Percentiles rank a stretch among this genome's conserved stretches.
Evolutionary conservation across 2,797 vertebrate genomes (phyloP).

Genomic region (Mus spretus): DNA sequence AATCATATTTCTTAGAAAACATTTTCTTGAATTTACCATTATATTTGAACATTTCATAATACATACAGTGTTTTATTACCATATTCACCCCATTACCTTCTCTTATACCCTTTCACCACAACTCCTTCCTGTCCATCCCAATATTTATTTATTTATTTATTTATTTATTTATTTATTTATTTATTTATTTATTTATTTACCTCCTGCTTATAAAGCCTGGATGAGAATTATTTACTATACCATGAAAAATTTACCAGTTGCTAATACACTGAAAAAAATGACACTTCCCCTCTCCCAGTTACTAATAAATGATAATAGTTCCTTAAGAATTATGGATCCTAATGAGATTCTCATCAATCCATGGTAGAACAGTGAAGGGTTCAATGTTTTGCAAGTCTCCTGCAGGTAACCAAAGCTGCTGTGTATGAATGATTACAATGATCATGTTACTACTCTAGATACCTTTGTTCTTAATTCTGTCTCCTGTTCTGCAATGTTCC

Average conservation of each 20-base stretch:
- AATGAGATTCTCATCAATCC: neutral
- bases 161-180: neutral
- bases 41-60: neutral
- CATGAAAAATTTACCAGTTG: neutral
- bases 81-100: neutral
- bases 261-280: neutral
- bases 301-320: neutral
- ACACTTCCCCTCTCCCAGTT: neutral
- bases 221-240: neutral
- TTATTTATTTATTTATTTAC: neutral
- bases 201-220: neutral
- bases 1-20: neutral
- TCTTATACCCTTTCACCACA: neutral
- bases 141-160: neutral
- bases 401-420: neutral
- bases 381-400: neutral
- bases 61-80: neutral
- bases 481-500: neutral
- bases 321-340: neutral
- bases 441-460: neutral
- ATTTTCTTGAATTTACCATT: neutral
- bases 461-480: neutral
- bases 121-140: neutral
- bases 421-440: neutral
- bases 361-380: neutral